Percentiles rank a stretch among this genome's conserved stretches.
These are phyloP conservation scores for Thalassarche chlororhynchos DNA, from an alignment of 2,113 vertebrate species.

Conservation along the genomic window DNA sequence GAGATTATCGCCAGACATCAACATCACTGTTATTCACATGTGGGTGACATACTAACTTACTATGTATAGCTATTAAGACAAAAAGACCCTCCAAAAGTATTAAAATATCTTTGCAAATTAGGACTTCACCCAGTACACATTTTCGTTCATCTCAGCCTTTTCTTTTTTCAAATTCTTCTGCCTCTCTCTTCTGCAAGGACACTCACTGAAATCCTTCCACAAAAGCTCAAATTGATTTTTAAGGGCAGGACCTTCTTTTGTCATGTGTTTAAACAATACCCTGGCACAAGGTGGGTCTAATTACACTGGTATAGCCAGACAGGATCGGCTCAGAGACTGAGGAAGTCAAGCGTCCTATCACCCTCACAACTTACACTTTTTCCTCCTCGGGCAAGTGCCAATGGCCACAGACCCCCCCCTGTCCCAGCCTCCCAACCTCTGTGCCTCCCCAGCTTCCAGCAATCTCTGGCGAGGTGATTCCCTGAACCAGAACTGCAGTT, in stretches of 20 bases:
- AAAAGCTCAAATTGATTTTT: neutral
- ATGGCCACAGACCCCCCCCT: accelerated
- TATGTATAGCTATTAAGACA: neutral
- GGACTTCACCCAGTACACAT: neutral
- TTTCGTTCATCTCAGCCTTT: neutral
- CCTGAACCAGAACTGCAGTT: neutral
- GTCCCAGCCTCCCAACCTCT: neutral
- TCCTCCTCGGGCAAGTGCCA: neutral
- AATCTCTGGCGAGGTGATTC: neutral
- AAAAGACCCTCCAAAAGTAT: neutral
- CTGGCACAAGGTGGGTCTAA: neutral
- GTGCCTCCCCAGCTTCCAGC: neutral
- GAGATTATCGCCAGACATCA: neutral
- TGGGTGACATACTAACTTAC: neutral
- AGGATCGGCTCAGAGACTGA: neutral
- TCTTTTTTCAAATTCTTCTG: neutral
- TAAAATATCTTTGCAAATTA: neutral
- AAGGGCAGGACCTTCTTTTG: neutral
- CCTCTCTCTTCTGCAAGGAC: neutral
- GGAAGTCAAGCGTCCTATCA: neutral
- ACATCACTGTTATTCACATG: neutral
- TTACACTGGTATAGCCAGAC: neutral
- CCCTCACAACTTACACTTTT: neutral
- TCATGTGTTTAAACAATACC: neutral
- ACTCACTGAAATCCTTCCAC: neutral